A percentile compares a stretch with the other conserved stretches of the same genome.
Conservation (phyloP, 2,888 invertebrate species). For the Limenitis camilla region DNA sequence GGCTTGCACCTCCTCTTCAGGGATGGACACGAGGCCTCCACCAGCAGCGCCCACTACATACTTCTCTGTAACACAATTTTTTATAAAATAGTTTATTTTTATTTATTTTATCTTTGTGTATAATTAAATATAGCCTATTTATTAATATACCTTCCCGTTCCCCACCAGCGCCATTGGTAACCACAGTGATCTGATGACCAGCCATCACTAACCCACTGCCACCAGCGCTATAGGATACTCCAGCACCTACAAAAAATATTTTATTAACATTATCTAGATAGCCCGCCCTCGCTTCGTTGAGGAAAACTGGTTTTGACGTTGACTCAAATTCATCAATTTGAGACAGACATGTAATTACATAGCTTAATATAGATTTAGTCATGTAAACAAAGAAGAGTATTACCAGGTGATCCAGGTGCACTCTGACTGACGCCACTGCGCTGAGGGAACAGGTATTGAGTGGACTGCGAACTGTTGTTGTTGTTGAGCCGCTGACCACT, state of each 20-base stretch:
- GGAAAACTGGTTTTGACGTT: too few species aligned
- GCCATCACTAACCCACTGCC: constrained; percentile 71
- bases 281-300: too few species aligned
- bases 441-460: constrained; percentile 77
- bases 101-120: not conserved
- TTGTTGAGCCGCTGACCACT: constrained; percentile 61
- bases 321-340: not conserved
- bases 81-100: not conserved
- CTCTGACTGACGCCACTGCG: constrained; percentile 78
- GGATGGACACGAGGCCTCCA: constrained; percentile 64
- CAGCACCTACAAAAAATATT: constrained; percentile 42
- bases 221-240: constrained; percentile 63
- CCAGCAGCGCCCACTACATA: constrained; percentile 66
- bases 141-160: constrained; percentile 62
- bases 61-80: constrained; percentile 52
- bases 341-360: too few species aligned
- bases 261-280: too few species aligned
- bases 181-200: constrained; percentile 74
- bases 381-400: not conserved
- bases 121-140: not conserved
- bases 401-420: constrained; percentile 80
- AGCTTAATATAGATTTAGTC: not conserved
- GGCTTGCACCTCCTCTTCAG: constrained; percentile 60
- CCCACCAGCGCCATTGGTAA: constrained; percentile 73
- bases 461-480: constrained; percentile 39